Base-by-base conservation (phyloP, 1,140 invertebrate genomes). In the Drosophila repletoides region DNA sequence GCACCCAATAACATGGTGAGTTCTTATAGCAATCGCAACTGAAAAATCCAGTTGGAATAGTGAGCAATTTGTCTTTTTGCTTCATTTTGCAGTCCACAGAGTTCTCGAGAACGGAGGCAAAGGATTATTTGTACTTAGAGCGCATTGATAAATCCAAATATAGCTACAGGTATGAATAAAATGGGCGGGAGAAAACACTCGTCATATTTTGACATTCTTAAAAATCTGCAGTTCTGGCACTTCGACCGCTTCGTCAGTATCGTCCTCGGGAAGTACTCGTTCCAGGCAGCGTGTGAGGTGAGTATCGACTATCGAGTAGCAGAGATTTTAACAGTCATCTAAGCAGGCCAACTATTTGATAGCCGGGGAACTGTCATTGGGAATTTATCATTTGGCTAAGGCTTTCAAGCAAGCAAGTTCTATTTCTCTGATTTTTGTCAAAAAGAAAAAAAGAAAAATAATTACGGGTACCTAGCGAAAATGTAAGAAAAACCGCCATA, bases 381-480 rank as follows among this genome's bases (percentile, higher is more conserved):
- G 29, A 56, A 2, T 19, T 5, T 17, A 19, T 83, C 79, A 81
- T 73, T 84, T 58, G 15, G 31, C 21, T 53, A 48, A 19, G 22
- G 2, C 5, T 36, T 51, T 73, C 53, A 41, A 36, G 17, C 41
- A 40, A 64, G 43, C 22, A 68, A 58, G 77, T 77, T 55, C 28
- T 34, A 26, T 52, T 51, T 26, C 43, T 55, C 7, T 28, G 10
- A 4, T 63, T 29, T 48, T 53, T 60, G 15, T 29, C 17, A 41
- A 69, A 43, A 58, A 52, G 41, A 56, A 36, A 45, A n/a, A n/a
- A n/a, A n/a, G n/a, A n/a, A n/a, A n/a, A n/a, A n/a, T n/a, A n/a
- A n/a, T n/a, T n/a, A n/a, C n/a, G n/a, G n/a, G n/a, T 21, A 26
- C 9, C 22, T 28, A 17, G 22, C 26, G 29, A 38, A 31, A 76